These are phyloP conservation scores for Lacerta viridis DNA, from an alignment of 2,797 vertebrate genomes.

Conservation along the genomic window DNA sequence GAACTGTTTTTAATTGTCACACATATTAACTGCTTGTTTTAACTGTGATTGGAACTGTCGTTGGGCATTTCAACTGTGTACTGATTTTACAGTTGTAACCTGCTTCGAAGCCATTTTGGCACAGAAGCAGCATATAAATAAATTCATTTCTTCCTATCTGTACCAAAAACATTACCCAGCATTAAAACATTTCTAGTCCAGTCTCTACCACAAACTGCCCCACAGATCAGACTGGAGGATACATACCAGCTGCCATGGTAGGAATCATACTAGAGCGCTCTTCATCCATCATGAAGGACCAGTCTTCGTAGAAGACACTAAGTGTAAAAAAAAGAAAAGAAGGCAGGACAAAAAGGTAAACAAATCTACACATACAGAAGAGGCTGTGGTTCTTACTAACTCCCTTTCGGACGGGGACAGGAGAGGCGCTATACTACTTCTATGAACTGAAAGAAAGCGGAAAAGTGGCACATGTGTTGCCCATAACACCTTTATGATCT, in stretches of 20 bases:
- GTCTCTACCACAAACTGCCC: too few relatives aligned
- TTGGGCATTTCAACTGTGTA: too few relatives aligned
- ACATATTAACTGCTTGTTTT: too few relatives aligned
- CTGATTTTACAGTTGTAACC: too few relatives aligned
- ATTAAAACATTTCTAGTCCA: too few relatives aligned
- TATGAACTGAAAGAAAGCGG: not conserved
- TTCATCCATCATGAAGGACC: constrained; percentile 96
- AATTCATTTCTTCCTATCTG: too few relatives aligned
- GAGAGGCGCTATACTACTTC: not conserved
- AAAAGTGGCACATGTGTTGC: too few relatives aligned
- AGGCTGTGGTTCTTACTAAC: not conserved
- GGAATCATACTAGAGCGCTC: constrained; percentile 97
- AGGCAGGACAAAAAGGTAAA: not conserved
- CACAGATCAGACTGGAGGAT: not conserved
- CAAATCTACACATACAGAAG: not conserved
- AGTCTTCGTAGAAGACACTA: constrained; percentile 97
- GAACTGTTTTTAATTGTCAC: too few relatives aligned
- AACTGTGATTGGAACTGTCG: too few relatives aligned
- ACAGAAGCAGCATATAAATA: too few relatives aligned
- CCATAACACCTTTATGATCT: not conserved
- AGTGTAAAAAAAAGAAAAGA: constrained; percentile 47
- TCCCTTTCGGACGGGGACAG: not conserved
- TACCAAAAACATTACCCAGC: too few relatives aligned
- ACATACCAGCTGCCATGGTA: constrained; percentile 96
- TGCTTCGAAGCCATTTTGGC: too few relatives aligned